These are phyloP conservation scores for Peromyscus californicus DNA, from an alignment of 2,113 vertebrate genomes.

Conservation along the genomic window DNA sequence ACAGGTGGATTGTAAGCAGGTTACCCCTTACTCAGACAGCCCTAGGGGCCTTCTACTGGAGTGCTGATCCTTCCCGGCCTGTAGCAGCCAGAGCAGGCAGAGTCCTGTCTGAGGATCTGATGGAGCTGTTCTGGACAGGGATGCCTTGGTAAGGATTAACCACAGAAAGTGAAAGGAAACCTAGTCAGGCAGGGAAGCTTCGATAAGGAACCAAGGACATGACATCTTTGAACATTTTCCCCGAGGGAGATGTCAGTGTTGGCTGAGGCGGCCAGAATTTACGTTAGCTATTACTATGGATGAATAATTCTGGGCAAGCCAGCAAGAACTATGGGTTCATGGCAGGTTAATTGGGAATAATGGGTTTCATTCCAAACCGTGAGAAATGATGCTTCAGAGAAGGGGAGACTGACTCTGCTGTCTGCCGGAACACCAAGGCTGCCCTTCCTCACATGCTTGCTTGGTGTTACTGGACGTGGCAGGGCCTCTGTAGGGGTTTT, in stretches of 20 bases:
- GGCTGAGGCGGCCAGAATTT: slow-evolving; percentile 86
- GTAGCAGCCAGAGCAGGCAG: not conserved
- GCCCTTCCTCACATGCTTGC: slow-evolving; percentile 55
- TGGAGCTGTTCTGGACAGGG: slow-evolving; percentile 73
- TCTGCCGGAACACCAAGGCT: slow-evolving; percentile 43
- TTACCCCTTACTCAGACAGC: not conserved
- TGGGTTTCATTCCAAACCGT: slow-evolving; percentile 89
- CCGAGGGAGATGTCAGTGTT: slow-evolving; percentile 86
- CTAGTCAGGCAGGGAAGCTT: slow-evolving; percentile 50
- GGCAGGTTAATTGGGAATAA: slow-evolving; percentile 94
- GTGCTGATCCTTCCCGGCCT: not conserved
- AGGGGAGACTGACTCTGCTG: not conserved
- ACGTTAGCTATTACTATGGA: slow-evolving; percentile 93
- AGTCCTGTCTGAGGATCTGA: not conserved
- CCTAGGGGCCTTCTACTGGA: not conserved
- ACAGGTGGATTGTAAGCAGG: slow-evolving; percentile 77
- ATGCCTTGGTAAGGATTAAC: slow-evolving; percentile 54
- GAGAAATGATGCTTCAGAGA: slow-evolving; percentile 88
- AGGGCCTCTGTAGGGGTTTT: not conserved
- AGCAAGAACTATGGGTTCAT: slow-evolving; percentile 90
- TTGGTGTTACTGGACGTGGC: not conserved
- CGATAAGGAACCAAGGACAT: slow-evolving; percentile 86
- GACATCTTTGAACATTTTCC: slow-evolving; percentile 85
- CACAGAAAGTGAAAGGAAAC: slow-evolving; percentile 31
- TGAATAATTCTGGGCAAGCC: slow-evolving; percentile 92